Base-by-base conservation (phyloP, 2,888 invertebrate genomes). In the Sialis lutaria region DNA sequence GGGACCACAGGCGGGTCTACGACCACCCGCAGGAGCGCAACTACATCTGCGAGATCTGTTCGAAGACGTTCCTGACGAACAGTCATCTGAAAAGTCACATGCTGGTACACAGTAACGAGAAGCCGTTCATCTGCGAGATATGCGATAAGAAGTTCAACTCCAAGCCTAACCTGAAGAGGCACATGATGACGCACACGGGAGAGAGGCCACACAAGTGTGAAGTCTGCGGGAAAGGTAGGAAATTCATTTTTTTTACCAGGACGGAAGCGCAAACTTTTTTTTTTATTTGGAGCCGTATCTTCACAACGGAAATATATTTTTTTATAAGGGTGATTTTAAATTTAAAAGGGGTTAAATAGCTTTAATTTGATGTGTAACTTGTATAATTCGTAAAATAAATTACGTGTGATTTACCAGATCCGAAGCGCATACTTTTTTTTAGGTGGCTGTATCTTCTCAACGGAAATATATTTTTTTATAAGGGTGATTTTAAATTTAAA, bases 101-200 rank as follows among this genome's bases (percentile, higher is more conserved):
- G 34, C 12, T 42, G 22, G 12, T 42, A 6, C 47, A 47, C 35
- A 34, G 40, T 8, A 32, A 47, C 6, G 42, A 42, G 30, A 42
- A 41, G 37, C 47, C 47, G 12, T 47, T 42, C 31, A n/a, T 35
- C 5, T 47, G 47, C 37, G 22, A 42, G 5, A 33, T 47, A 6
- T 47, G 47, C 10, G 35, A 33, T 4, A 33, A 32, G n/a, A n/a
- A 31, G 2, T 47, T 47, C 31, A 47, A 42, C 13, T 35, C 42
- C 8, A 47, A 47, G 30, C 47, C 47, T 9, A 47, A 47, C 31
- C 37, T 47, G 31, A 42, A 42, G 37, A 34, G 47, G 5, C 47
- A 47, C 10, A 32, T 42, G 9, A 47, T 47, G 47, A 47, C 42
- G 9, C 47, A 47, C 8, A 47, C 47, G 6, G 47, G 47, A 6